Conservation (phyloP, 2,888 invertebrate species). For the Tholera decimalis region DNA sequence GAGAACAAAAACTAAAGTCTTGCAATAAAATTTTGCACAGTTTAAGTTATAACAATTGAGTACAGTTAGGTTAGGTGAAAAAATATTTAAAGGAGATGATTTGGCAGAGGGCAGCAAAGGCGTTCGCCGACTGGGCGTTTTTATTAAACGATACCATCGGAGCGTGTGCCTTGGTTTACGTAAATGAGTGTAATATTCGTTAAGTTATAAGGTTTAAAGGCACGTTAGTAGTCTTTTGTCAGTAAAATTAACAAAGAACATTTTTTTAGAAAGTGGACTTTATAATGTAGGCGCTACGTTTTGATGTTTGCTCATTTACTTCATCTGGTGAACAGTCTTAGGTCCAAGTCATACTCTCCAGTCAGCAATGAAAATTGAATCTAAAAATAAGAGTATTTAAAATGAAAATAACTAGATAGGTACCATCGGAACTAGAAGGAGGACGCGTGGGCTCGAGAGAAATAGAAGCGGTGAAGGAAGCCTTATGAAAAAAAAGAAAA, state of each 20-base stretch:
- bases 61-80: constrained; percentile 68
- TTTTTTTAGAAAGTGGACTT: not conserved
- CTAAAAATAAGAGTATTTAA: too few species aligned
- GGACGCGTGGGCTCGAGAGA: too few species aligned
- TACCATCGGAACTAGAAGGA: too few species aligned
- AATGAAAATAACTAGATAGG: too few species aligned
- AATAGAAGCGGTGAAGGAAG: too few species aligned
- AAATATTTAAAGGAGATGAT: constrained; percentile 51
- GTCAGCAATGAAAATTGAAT: too few species aligned
- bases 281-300: not conserved
- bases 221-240: constrained; percentile 6
- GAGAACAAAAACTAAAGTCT: constrained; percentile 43
- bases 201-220: constrained; percentile 20
- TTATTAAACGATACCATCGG: constrained; percentile 14
- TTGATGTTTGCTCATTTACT: not conserved
- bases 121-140: constrained; percentile 28
- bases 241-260: not conserved
- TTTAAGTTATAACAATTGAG: constrained; percentile 57
- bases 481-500: too few species aligned
- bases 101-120: constrained; percentile 44
- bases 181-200: constrained; percentile 30
- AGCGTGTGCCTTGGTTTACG: constrained; percentile 26
- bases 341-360: too few species aligned
- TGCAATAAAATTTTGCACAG: constrained; percentile 66
- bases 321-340: not conserved